Conservation (phyloP, 1,140 invertebrate species). For the Chlorops oryzae region DNA sequence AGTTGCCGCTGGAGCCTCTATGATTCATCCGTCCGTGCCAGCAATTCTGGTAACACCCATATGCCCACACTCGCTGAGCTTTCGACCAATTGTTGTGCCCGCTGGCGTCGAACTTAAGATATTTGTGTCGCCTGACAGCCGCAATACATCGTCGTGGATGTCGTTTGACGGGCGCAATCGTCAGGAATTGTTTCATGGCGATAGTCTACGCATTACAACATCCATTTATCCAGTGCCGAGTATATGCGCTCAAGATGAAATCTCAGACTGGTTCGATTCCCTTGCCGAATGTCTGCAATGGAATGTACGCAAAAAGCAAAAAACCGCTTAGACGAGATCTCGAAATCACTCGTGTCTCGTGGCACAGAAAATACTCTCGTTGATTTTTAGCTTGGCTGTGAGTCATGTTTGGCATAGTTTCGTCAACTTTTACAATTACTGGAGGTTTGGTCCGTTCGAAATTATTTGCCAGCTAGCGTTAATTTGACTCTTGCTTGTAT, state of each 20-base stretch:
- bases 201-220: slow-evolving; percentile 91
- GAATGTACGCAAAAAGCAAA: slow-evolving; percentile 92
- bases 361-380: slow-evolving; percentile 76
- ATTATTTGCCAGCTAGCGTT: slow-evolving; percentile 9
- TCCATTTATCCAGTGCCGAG: slow-evolving; percentile 93
- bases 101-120: slow-evolving; percentile 96
- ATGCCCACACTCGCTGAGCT: slow-evolving; percentile 90
- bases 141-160: slow-evolving; percentile 93
- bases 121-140: slow-evolving; percentile 85
- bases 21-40: slow-evolving; percentile 95
- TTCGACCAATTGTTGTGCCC: slow-evolving; percentile 93
- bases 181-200: slow-evolving; percentile 84
- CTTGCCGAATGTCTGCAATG: slow-evolving; percentile 92
- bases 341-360: slow-evolving; percentile 77
- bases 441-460: too few species aligned
- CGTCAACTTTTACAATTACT: too few species aligned
- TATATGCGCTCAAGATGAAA: slow-evolving; percentile 90
- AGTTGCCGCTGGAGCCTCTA: slow-evolving; percentile 93
- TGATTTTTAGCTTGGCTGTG: slow-evolving; percentile 55
- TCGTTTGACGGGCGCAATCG: slow-evolving; percentile 92
- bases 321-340: slow-evolving; percentile 85
- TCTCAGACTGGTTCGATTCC: slow-evolving; percentile 95
- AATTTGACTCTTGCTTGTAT: too few species aligned
- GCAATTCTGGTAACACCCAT: slow-evolving; percentile 96
- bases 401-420: too few species aligned